These are phyloP conservation scores for Orestias chungarensis DNA, from an alignment of 2,797 vertebrate genomes.

Conservation along the genomic window DNA sequence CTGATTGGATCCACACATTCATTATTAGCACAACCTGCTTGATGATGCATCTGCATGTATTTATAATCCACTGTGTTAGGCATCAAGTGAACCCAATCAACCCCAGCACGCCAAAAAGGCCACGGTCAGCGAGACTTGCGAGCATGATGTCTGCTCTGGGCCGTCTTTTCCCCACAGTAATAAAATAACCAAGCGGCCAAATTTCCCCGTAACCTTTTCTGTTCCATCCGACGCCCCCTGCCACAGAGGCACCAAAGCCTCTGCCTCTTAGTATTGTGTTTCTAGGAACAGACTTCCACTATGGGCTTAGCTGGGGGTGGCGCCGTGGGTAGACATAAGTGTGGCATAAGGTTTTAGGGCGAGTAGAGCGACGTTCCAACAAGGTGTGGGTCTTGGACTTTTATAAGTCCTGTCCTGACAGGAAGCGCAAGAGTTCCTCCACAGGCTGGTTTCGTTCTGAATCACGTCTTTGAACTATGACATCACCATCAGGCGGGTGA, in stretches of 20 bases:
- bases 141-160: conserved; percentile 17
- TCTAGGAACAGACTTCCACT: conserved; percentile 46
- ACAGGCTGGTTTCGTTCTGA: neutral
- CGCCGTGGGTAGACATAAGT: neutral
- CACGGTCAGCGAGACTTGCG: conserved; percentile 13
- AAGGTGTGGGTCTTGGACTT: conserved; percentile 3
- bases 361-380: neutral
- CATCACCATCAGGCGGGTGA: conserved; percentile 9
- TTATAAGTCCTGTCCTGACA: too few relatives aligned
- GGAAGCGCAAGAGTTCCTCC: neutral
- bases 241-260: conserved; percentile 22
- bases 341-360: neutral
- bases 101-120: conserved; percentile 7
- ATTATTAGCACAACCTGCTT: conserved; percentile 33
- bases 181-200: conserved; percentile 29
- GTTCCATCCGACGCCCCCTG: conserved; percentile 28
- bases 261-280: conserved; percentile 49
- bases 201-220: conserved; percentile 43
- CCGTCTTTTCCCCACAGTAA: conserved; percentile 48
- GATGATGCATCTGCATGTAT: conserved; percentile 46
- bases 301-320: conserved; percentile 13
- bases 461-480: conserved; percentile 1
- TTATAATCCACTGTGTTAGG: conserved; percentile 53
- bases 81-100: conserved; percentile 41
- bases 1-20: conserved; percentile 27